These are phyloP conservation scores for Tridacna crocea DNA, from an alignment of 2,888 invertebrate genomes.

Conservation along the genomic window DNA sequence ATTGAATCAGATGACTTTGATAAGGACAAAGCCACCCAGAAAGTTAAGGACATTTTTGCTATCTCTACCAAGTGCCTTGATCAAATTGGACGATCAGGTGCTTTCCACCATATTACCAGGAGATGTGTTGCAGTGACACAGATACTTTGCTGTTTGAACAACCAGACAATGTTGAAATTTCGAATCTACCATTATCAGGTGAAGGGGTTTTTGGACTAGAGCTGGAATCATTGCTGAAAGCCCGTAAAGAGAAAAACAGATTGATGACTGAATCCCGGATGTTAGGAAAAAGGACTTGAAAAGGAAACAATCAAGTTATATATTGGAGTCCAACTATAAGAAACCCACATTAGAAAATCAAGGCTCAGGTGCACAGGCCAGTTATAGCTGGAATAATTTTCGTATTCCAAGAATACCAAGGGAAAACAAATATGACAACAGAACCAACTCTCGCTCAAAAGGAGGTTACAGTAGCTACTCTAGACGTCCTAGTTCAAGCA, in stretches of 20 bases:
- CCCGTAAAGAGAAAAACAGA: constrained; percentile 49
- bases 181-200: constrained; percentile 40
- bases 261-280: constrained; percentile 41
- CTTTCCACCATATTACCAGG: constrained; percentile 39
- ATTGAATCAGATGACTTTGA: constrained; percentile 19
- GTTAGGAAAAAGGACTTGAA: constrained; percentile 22
- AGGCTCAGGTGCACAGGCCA: not conserved
- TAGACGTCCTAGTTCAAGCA: constrained; percentile 16
- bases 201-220: constrained; percentile 43
- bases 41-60: constrained; percentile 45
- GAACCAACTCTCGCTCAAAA: not conserved
- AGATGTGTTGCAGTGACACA: constrained; percentile 40
- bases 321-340: not conserved
- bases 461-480: not conserved
- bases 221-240: constrained; percentile 32
- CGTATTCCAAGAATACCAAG: constrained; percentile 16
- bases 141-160: constrained; percentile 20
- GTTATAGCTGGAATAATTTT: constrained; percentile 26
- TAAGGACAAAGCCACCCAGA: constrained; percentile 13
- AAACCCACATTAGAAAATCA: not conserved
- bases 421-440: not conserved
- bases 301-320: constrained; percentile 6
- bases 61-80: constrained; percentile 49
- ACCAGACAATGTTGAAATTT: too few relatives aligned
- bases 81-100: constrained; percentile 45